Evolutionary conservation across 2,888 invertebrate species (phyloP).

Genomic region (Pyrrhia umbra): DNA sequence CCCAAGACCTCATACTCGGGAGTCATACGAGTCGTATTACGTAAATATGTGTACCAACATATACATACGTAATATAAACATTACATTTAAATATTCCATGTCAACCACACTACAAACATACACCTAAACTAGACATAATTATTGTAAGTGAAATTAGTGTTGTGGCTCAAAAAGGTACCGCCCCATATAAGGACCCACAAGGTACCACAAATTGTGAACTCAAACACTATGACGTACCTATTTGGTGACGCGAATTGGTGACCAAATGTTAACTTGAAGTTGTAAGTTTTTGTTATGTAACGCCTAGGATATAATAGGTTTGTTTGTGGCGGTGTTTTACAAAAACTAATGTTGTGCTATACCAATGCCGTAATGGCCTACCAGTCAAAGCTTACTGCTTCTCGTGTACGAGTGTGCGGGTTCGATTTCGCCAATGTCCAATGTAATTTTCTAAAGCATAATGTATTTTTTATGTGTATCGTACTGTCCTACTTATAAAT

Average conservation of each 20-base stretch:
- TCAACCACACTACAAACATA: constrained; percentile 63
- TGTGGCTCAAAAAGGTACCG: constrained; percentile 76
- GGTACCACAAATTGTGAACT: constrained; percentile 73
- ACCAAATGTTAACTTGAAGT: constrained; percentile 65
- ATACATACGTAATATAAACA: constrained; percentile 8
- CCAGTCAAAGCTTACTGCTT: too few species aligned
- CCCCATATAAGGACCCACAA: constrained; percentile 72
- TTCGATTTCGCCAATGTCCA: too few species aligned
- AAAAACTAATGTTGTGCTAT: background rate
- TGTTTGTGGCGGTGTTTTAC: background rate
- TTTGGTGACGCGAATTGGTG: constrained; percentile 82
- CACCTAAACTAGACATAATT: constrained; percentile 67
- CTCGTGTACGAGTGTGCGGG: too few species aligned
- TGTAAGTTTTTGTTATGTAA: constrained; percentile 62
- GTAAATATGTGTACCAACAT: constrained; percentile 19
- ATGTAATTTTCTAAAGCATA: too few species aligned
- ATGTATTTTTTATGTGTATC: too few species aligned
- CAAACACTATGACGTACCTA: constrained; percentile 74
- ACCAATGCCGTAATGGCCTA: too few species aligned
- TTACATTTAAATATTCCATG: constrained; percentile 32
- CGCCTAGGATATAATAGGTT: constrained; percentile 33
- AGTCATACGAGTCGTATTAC: background rate
- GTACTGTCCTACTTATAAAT: too few species aligned
- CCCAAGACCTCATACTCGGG: too few species aligned
- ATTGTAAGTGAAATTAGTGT: constrained; percentile 81